Evolutionary conservation across 2,797 vertebrate genomes (phyloP).

Genomic region (Silurus aristotelis): DNA sequence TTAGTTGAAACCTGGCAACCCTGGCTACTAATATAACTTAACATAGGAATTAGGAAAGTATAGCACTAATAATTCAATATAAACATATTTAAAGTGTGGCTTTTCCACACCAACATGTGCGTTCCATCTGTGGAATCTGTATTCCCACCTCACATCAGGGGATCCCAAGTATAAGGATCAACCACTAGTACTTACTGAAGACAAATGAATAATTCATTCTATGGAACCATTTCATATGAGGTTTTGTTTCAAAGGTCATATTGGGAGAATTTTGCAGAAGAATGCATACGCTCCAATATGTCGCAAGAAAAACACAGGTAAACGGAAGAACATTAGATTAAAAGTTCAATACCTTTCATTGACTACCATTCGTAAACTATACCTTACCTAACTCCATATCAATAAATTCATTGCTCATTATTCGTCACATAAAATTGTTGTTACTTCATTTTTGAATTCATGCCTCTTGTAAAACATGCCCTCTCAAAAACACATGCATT

Average conservation of each 20-base stretch:
- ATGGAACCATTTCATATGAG: background rate
- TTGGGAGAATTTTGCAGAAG: background rate
- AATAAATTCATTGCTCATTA: background rate
- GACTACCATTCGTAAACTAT: background rate
- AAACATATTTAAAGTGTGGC: background rate
- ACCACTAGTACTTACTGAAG: background rate
- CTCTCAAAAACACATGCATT: conserved; percentile 1
- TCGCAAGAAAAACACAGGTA: background rate
- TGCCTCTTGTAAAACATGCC: background rate
- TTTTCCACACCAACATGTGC: too few species aligned
- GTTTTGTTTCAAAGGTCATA: background rate
- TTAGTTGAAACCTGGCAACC: too few species aligned
- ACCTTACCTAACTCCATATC: too few species aligned
- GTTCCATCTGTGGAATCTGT: background rate
- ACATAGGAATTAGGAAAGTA: background rate
- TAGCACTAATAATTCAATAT: background rate
- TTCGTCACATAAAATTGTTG: background rate
- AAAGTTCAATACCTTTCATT: background rate
- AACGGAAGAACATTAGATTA: background rate
- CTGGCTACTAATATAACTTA: too few species aligned
- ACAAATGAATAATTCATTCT: background rate
- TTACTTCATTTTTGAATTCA: background rate
- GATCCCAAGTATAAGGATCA: background rate
- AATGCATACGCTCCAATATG: background rate
- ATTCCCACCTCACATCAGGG: background rate